Base-by-base conservation (phyloP, 2,888 invertebrate species). In the Nomada fabriciana region DNA sequence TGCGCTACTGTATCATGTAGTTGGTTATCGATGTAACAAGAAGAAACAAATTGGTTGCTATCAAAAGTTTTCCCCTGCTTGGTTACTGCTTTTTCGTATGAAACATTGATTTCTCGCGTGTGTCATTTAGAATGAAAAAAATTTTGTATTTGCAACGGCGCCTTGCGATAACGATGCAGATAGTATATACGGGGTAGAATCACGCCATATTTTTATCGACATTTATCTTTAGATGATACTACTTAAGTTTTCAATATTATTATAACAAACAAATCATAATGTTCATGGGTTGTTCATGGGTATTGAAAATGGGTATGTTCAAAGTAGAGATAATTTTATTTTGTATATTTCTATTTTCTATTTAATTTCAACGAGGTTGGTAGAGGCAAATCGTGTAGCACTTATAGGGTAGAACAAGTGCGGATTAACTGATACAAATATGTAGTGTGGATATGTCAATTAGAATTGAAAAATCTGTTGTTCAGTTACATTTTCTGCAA, bases 1-100 rank as follows among this genome's bases (percentile, higher is more conserved):
- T 13, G 53, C 23, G 13, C 20, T 52, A 64, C 75, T 71, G 70
- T 61, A 59, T 50, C 36, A 36, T 36, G 36, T 53, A 53, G 55
- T 36, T 50, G 65, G 36, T 67, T 82, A 82, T 82, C 75, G 80
- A 82, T 82, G 52, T 80, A 82, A 80, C 70, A 80, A 57, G 25
- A 50, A 60, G 20, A 18, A 60, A 74, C 69, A 68, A 79, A 79
- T 74, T 61, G 57, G 73, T 80, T 80, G 77, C 77, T 42, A 71
- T 57, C 20, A 61, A 70, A 61, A 36, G 36, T 20, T 43, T 50
- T 63, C 23, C 23, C 25, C 25, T 36, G 29, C 23, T 18, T 74
- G 9, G 43, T 67, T 60, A 64, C 42, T 64, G 2, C 0, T 42
- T 10, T 68, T 25, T 29, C 74, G 43, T 15, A 60, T 29, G 4